Conservation (phyloP, 2,888 invertebrate species). For the Xestia sexstrigata region DNA sequence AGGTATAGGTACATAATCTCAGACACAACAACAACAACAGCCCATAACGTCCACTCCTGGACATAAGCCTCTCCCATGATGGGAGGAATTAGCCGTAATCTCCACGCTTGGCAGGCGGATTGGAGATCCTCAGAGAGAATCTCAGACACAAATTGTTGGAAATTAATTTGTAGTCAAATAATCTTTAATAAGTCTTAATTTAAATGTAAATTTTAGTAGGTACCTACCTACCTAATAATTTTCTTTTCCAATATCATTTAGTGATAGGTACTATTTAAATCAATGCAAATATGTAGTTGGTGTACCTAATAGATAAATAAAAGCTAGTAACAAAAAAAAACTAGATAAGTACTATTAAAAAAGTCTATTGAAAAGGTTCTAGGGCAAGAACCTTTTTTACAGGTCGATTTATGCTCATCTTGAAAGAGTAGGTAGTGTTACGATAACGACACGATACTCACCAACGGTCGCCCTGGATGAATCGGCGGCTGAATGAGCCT, state of each 20-base stretch:
- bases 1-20: neutral
- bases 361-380: too few species aligned
- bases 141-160: neutral
- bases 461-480: constrained; percentile 93
- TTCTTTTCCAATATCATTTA: neutral
- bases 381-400: neutral
- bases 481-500: constrained; percentile 94
- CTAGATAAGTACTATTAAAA: neutral
- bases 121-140: too few species aligned
- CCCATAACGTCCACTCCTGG: too few species aligned
- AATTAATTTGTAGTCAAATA: neutral
- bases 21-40: too few species aligned
- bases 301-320: neutral
- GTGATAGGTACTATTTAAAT: neutral
- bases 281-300: neutral
- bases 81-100: too few species aligned
- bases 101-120: too few species aligned
- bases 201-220: neutral
- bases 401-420: neutral
- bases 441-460: constrained; percentile 84
- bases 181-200: neutral
- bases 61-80: too few species aligned
- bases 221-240: too few species aligned
- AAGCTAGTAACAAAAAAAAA: neutral
- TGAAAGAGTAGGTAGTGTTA: neutral